Evolutionary conservation across 2,113 vertebrate species (phyloP).

Genomic region (Scalopus aquaticus): DNA sequence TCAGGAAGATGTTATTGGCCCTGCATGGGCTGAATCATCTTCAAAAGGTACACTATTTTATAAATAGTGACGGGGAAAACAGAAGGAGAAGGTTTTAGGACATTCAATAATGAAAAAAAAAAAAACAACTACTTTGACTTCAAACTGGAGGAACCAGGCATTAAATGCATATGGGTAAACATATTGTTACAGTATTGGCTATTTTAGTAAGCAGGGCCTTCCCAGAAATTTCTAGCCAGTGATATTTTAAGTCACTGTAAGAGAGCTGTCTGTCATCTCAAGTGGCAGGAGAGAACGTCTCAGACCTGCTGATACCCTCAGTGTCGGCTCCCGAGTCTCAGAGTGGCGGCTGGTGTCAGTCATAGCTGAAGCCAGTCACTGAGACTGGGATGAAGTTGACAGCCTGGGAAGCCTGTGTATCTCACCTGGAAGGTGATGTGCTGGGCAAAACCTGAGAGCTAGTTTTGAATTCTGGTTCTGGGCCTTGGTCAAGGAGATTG

Average conservation of each 20-base stretch:
- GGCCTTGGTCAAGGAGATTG: background rate
- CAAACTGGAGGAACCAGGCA: background rate
- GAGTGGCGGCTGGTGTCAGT: background rate
- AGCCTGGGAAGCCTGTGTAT: background rate
- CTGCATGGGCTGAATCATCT: background rate
- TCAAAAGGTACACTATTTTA: background rate
- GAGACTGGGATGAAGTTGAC: background rate
- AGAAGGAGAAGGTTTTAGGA: background rate
- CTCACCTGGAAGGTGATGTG: accelerated
- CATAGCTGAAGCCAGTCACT: background rate
- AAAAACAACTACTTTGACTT: background rate
- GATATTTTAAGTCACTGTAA: background rate
- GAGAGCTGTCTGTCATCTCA: background rate
- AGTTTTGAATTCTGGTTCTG: background rate
- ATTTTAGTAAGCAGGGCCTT: background rate
- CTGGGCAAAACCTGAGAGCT: background rate
- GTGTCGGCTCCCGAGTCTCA: background rate
- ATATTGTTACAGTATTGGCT: background rate
- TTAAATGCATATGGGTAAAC: background rate
- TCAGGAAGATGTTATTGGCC: background rate
- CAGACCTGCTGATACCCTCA: background rate
- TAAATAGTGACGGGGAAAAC: background rate
- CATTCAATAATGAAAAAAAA: background rate
- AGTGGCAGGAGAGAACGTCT: background rate
- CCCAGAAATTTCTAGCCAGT: background rate